Evolutionary conservation across 2,113 vertebrate species (phyloP), one percentile per base, ranked within the genome.

Genomic region (Cyanistes caeruleus): DNA sequence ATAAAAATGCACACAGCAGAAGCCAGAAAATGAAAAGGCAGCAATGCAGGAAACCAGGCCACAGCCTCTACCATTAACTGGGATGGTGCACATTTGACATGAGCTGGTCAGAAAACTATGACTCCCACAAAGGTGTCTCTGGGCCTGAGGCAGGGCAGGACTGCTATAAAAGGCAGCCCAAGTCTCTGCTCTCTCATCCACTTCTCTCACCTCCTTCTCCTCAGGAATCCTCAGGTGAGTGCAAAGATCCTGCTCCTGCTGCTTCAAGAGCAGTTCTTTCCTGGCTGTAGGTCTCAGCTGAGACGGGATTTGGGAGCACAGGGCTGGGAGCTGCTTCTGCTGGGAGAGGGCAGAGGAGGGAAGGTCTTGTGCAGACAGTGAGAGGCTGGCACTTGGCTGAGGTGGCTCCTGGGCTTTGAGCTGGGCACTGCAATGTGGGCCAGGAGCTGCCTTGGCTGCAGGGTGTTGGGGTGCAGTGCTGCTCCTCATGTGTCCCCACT

Each of bases 271-370:
- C 11, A 39, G 39, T 10, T 39, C 39, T 24, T 8, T 17, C 21
- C 30, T 44, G 63, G 14, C 30, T 44, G 41, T 4, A 65, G 41
- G 21, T n/a, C 31, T 44, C 20, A n/a, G 31, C 43, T 33, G 63
- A 46, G 5, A 7, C 21, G 4, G 43, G 15, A 21, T 33, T 10
- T 46, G 0, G 1, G 7, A 33, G 15, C 5, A 15, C 28, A 22
- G 62, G 28, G 4, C 13, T 31, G 28, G 62, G 13, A 63, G 62
- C 13, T 22, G 39, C 19, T 64, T 43, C 9, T 64, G 27, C 19
- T 31, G 62, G 20, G 19, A 64, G 28, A 64, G 20, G 62, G 28
- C 62, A 43, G 41, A 14, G 41, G 41, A 10, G 62, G 23, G 39
- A 43, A 63, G 41, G 35, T 39, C 35, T 27, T 60, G 35, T 27